phyloP scores from a whole-genome alignment of 1,140 invertebrate species.

The Drosophila chauvacae region DNA sequence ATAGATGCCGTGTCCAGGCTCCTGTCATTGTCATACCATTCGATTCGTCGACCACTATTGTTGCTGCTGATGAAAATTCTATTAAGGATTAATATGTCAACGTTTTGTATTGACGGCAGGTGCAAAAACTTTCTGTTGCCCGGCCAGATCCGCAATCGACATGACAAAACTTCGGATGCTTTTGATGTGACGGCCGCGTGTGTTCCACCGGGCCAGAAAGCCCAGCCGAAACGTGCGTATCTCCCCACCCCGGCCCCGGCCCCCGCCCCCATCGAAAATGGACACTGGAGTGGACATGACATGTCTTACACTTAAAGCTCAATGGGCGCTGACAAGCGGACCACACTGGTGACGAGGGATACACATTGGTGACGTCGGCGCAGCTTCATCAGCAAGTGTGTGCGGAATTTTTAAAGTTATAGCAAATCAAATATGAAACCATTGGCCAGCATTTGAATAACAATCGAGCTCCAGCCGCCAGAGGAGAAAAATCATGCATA shows the following conservation, averaged over 20 bases:
- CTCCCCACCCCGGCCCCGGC: not conserved
- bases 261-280: conserved; percentile 13
- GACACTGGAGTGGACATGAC: conserved; percentile 71
- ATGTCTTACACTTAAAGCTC: conserved; percentile 75
- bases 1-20: conserved; percentile 23
- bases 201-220: conserved; percentile 7
- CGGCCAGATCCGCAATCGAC: conserved; percentile 56
- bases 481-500: conserved; percentile 40
- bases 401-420: conserved; percentile 60
- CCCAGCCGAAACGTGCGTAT: conserved; percentile 1
- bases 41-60: conserved; percentile 35
- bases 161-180: conserved; percentile 76
- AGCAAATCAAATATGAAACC: conserved; percentile 49
- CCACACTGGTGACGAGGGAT: conserved; percentile 69
- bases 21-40: conserved; percentile 40
- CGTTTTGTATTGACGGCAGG: conserved; percentile 61
- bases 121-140: conserved; percentile 61
- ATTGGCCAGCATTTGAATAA: conserved; percentile 58
- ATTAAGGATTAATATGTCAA: conserved; percentile 82
- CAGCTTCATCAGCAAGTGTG: conserved; percentile 16
- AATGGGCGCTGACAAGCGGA: conserved; percentile 65
- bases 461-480: conserved; percentile 31
- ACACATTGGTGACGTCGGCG: conserved; percentile 14
- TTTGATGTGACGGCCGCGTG: conserved; percentile 76
- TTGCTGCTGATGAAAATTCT: conserved; percentile 70